phyloP scores from a whole-genome alignment of 2,113 vertebrate genomes.

The Hydrolagus affinis region DNA sequence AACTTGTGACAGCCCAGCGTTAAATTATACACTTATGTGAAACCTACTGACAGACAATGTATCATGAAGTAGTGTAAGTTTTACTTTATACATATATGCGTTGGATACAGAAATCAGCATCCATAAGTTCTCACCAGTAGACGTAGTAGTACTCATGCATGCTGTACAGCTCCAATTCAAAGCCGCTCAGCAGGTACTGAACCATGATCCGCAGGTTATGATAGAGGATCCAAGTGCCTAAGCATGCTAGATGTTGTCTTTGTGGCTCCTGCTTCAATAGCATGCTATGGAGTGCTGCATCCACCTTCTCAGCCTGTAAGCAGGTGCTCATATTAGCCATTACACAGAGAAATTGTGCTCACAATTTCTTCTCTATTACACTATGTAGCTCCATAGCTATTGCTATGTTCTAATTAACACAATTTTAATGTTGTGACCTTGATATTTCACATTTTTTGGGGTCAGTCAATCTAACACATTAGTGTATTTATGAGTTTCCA shows the following conservation, averaged over 20 bases:
- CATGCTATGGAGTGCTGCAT: conserved; percentile 88
- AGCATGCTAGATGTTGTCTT: conserved; percentile 87
- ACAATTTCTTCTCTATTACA: not conserved
- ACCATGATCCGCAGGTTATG: conserved; percentile 97
- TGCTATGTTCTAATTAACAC: no score
- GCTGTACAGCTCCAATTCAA: conserved; percentile 95
- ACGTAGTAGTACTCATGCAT: conserved; percentile 99
- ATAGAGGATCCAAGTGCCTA: conserved; percentile 96
- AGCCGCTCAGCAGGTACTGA: conserved; percentile 95
- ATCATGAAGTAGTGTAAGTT: no score
- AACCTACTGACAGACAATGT: no score
- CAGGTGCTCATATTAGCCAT: not conserved
- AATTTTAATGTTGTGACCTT: not conserved
- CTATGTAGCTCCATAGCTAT: not conserved
- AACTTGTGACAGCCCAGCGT: no score
- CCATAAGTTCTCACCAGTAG: conserved; percentile 73
- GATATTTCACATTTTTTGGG: no score
- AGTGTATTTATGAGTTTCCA: no score
- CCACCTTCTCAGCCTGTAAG: conserved; percentile 87
- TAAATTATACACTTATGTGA: no score
- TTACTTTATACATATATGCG: no score
- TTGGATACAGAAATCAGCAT: no score
- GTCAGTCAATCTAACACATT: no score
- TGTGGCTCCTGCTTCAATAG: conserved; percentile 94
- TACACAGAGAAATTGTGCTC: not conserved